Base-by-base conservation (phyloP, 2,888 invertebrate species). In the Dioctria linearis region DNA sequence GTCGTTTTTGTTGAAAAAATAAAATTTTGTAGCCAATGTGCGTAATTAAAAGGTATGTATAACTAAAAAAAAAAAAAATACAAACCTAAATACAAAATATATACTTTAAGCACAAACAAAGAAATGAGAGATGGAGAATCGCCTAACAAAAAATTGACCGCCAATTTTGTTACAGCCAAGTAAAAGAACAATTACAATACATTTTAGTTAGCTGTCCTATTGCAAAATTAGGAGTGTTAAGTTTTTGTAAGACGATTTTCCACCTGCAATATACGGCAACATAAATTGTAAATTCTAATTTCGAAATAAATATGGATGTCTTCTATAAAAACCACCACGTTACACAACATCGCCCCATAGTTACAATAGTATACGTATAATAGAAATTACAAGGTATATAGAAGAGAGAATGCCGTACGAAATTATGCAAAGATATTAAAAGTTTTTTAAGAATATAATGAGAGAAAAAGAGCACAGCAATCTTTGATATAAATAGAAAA, bases 391-490 rank as follows among this genome's bases (percentile, higher is more conserved):
- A 78, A 54, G 66, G 54, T 71, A 61, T 25, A 25, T 78, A 69
- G 75, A 79, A 51, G 75, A 73, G 66, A 81, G 79, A 81, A 81
- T 81, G 81, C 79, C 81, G 79, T 81, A 79, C 71, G 75, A 81
- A 81, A 80, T 81, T 65, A 81, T 81, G 81, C 79, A 81, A 78
- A 79, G 71, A 40, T 63, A 46, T 61, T 39, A 81, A 78, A 79
- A 73, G 13, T 63, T 40, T 61, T 11, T 66, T 57, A 75, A 65
- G 46, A 79, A 63, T 9, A 39, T 75, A 71, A 63, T 71, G 61
- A 79, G 80, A 61, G 76, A 76, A 79, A 63, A 76, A 63, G 39
- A 63, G 63, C 63, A 76, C 57, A 61, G 63, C 76, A 76, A 76
- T 49, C 40, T 76, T 39, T n/a, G 5, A 13, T 40, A 59, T 42